Conservation (phyloP, 2,888 invertebrate genomes). For the Nesidiocoris tenuis region DNA sequence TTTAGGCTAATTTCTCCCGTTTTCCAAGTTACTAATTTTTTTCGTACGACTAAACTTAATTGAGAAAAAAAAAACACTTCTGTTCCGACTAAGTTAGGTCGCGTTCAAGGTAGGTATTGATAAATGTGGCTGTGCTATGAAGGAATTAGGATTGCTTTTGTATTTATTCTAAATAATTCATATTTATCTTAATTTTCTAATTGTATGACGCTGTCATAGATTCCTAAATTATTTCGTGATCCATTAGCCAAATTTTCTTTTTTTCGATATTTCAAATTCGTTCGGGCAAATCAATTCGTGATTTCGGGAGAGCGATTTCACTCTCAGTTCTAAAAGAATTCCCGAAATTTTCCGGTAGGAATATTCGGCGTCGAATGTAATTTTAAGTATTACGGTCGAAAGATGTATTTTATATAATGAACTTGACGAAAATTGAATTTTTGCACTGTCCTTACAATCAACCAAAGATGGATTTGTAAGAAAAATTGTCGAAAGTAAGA, state of each 20-base stretch:
- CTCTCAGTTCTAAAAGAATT: no score
- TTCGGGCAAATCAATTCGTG: no score
- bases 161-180: slow-evolving; percentile 9
- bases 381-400: not conserved
- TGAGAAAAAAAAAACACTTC: no score
- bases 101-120: not conserved
- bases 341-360: no score
- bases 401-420: not conserved
- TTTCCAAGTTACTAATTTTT: not conserved
- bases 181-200: not conserved
- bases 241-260: slow-evolving; percentile 4
- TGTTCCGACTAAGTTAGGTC: no score
- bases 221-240: not conserved
- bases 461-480: slow-evolving; percentile 20
- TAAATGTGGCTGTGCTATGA: slow-evolving; percentile 25
- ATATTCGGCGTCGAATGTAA: no score
- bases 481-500: not conserved
- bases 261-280: no score
- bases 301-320: no score
- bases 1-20: not conserved
- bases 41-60: no score
- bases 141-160: slow-evolving; percentile 20
- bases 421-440: not conserved
- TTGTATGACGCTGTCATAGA: not conserved
- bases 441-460: not conserved